Conservation (phyloP, 2,113 vertebrate genomes). For the Nipponia nippon region DNA sequence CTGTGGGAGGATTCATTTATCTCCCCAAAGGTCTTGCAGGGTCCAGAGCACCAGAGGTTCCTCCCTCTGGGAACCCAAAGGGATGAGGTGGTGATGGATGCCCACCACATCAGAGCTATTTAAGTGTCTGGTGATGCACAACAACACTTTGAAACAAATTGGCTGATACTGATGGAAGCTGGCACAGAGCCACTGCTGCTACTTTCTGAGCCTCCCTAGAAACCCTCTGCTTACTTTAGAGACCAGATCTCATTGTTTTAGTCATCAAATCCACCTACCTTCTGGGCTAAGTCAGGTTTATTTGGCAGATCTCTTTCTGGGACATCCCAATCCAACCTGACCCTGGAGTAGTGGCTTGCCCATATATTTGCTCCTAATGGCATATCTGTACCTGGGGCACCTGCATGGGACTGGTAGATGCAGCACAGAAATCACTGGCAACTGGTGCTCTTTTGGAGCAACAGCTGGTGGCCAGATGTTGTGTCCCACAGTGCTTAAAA, state of each 20-base stretch:
- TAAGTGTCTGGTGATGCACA: neutral
- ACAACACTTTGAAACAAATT: neutral
- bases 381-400: neutral
- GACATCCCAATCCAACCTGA: neutral
- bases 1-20: neutral
- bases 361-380: fast-evolving
- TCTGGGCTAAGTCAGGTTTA: neutral
- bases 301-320: neutral
- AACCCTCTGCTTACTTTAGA: neutral
- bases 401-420: neutral
- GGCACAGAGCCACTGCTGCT: neutral
- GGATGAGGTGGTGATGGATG: neutral
- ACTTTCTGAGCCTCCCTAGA: neutral
- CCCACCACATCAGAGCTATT: neutral
- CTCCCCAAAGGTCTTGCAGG: neutral
- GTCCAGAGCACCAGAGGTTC: neutral
- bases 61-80: neutral
- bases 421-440: neutral
- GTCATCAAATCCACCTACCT: neutral
- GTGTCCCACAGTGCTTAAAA: neutral
- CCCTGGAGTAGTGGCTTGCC: neutral
- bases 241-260: neutral
- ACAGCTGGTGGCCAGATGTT: slow-evolving; percentile 28
- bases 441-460: neutral
- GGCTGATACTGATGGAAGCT: slow-evolving; percentile 16